Evolutionary conservation across 1,140 invertebrate species (phyloP).

Genomic region (Drosophila tropicalis): DNA sequence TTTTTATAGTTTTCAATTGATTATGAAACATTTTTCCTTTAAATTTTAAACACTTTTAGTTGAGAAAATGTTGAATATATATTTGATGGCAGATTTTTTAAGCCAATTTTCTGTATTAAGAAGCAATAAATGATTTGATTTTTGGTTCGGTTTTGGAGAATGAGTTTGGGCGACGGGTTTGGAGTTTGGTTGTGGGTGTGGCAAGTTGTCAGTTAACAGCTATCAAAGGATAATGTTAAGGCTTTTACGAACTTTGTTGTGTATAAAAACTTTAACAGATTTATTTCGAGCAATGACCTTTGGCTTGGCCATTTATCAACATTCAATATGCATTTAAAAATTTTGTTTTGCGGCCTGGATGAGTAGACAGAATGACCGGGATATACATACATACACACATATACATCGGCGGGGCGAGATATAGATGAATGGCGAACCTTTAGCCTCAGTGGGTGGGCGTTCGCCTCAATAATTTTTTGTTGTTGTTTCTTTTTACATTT

Average conservation of each 20-base stretch:
- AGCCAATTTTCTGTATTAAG: too few relatives aligned
- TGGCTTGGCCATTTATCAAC: conserved; percentile 20
- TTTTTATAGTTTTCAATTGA: too few relatives aligned
- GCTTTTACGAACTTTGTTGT: conserved; percentile 33
- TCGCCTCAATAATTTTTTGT: conserved; percentile 36
- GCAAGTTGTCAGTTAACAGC: too few relatives aligned
- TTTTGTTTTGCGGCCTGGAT: conserved; percentile 43
- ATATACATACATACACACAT: conserved; percentile 13
- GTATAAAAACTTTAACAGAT: conserved; percentile 5
- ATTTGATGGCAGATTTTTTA: too few relatives aligned
- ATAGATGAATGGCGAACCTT: conserved; percentile 56
- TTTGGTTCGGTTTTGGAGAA: too few relatives aligned
- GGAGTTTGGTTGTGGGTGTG: too few relatives aligned
- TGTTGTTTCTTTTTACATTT: conserved; percentile 18
- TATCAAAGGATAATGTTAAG: too few relatives aligned
- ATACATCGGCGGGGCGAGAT: conserved; percentile 37
- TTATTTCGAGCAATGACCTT: conserved; percentile 16
- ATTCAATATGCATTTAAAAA: conserved; percentile 44
- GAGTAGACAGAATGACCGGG: conserved; percentile 43
- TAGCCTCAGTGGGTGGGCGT: conserved; percentile 29
- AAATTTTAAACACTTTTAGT: too few relatives aligned
- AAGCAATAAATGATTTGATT: too few relatives aligned
- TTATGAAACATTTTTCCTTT: too few relatives aligned
- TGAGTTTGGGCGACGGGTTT: too few relatives aligned
- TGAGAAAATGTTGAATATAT: too few relatives aligned